Evolutionary conservation across 2,888 invertebrate genomes (phyloP).

Genomic region (Mimumesa dahlbomi): DNA sequence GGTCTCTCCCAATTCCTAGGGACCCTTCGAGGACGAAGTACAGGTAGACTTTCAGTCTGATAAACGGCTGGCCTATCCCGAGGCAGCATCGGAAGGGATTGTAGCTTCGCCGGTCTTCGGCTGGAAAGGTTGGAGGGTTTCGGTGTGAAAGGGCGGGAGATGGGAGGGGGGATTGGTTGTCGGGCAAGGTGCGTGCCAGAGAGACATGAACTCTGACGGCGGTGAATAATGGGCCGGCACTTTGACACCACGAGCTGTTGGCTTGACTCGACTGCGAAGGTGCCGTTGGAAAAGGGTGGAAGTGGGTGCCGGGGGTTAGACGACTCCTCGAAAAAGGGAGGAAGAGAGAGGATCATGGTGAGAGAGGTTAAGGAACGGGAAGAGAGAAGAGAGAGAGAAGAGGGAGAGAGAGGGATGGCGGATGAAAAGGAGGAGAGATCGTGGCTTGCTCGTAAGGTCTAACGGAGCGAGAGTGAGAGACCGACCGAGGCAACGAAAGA

Average conservation of each 20-base stretch:
- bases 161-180: constrained; percentile 30
- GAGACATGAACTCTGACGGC: constrained; percentile 70
- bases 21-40: constrained; percentile 15
- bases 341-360: not conserved
- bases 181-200: constrained; percentile 69
- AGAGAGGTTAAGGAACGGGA: constrained; percentile 30
- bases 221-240: constrained; percentile 72
- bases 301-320: constrained; percentile 10
- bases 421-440: constrained; percentile 19
- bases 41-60: constrained; percentile 29
- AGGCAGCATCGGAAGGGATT: constrained; percentile 23
- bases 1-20: no score
- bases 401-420: constrained; percentile 27
- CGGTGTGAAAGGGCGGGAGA: not conserved
- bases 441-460: constrained; percentile 18
- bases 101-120: constrained; percentile 3
- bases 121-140: not conserved
- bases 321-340: constrained; percentile 5
- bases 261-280: constrained; percentile 32
- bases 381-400: constrained; percentile 8
- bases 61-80: constrained; percentile 50
- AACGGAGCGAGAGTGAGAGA: constrained; percentile 13
- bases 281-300: constrained; percentile 14
- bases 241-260: constrained; percentile 70
- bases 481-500: constrained; percentile 47